A percentile compares a stretch with the other conserved stretches of the same genome.
phyloP scores from a whole-genome alignment of 2,888 invertebrate species.

The Lasioglossum zephyrum region DNA sequence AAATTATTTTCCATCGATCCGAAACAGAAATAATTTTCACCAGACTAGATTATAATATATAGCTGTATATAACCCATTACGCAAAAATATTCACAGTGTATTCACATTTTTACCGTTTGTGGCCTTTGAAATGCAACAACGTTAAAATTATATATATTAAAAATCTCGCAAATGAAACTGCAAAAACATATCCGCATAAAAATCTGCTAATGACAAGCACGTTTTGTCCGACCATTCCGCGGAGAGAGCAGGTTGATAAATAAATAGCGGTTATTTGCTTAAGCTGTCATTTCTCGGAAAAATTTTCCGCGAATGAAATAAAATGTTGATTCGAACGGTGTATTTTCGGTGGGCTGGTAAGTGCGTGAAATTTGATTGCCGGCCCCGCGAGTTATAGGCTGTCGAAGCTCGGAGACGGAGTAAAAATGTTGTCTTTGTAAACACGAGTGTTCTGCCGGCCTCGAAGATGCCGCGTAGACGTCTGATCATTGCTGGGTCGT shows the following conservation, averaged over 20 bases:
- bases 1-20: too few species aligned
- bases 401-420: not conserved
- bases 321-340: not conserved
- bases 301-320: not conserved
- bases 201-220: not conserved
- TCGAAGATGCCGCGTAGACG: not conserved
- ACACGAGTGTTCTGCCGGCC: not conserved
- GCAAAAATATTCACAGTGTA: too few species aligned
- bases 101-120: too few species aligned
- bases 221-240: not conserved
- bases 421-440: not conserved
- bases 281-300: not conserved
- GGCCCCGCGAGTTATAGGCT: not conserved
- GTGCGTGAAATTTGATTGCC: not conserved
- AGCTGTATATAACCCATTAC: too few species aligned
- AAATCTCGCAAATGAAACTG: not conserved
- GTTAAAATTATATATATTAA: too few species aligned
- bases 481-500: conserved; percentile 4
- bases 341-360: not conserved
- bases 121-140: too few species aligned
- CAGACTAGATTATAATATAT: too few species aligned
- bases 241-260: not conserved
- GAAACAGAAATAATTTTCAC: too few species aligned
- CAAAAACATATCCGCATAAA: not conserved
- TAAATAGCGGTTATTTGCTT: not conserved